These are phyloP conservation scores for Ypsolopha scabrella DNA, from an alignment of 2,888 invertebrate species.

Conservation along the genomic window DNA sequence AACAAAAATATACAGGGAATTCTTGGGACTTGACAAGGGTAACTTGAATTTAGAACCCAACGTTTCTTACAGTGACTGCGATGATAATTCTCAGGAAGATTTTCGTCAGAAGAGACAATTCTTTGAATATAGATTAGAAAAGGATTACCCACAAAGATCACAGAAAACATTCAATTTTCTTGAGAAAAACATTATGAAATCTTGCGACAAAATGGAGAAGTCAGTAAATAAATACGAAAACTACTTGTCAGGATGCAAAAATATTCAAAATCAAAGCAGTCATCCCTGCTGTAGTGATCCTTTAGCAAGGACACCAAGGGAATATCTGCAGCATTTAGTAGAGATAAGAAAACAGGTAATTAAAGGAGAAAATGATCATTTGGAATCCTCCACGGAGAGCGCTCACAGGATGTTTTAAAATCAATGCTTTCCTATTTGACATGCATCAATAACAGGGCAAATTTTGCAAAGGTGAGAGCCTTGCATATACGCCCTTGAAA, in stretches of 20 bases:
- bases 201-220: conserved; percentile 38
- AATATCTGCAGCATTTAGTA: conserved; percentile 70
- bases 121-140: conserved; percentile 21
- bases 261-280: background rate
- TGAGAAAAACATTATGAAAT: conserved; percentile 36
- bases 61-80: conserved; percentile 20
- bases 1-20: conserved; percentile 29
- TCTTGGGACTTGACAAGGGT: conserved; percentile 23
- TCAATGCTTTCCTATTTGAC: too few relatives aligned
- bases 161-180: conserved; percentile 21
- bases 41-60: conserved; percentile 10
- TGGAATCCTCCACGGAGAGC: conserved; percentile 19
- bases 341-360: conserved; percentile 66
- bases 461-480: too few relatives aligned
- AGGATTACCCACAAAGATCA: conserved; percentile 7
- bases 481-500: too few relatives aligned
- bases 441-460: too few relatives aligned
- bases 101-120: conserved; percentile 18
- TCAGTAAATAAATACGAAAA: conserved; percentile 38
- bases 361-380: conserved; percentile 51
- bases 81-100: conserved; percentile 14
- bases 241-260: conserved; percentile 21
- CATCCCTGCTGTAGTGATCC: background rate
- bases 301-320: conserved; percentile 50
- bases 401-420: conserved; percentile 9